Evolutionary conservation across 2,888 invertebrate genomes (phyloP), one percentile per base, ranked within the genome.

Genomic region (Conus canariensis): DNA sequence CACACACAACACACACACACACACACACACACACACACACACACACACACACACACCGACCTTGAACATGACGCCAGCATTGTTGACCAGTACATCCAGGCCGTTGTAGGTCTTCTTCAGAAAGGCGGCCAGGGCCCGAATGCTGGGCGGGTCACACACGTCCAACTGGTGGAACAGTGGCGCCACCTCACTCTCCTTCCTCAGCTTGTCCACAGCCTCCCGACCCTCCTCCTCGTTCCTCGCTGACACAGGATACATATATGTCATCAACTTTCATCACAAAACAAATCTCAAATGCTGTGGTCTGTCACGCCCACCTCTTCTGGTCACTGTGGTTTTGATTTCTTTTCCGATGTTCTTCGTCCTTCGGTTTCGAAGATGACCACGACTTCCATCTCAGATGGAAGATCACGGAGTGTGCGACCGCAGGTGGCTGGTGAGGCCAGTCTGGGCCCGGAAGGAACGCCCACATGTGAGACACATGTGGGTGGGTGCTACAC

Each of bases 141-240:
- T 92, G 91, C 94, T 95, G 59, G 88, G 86, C 9, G 60, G 85
- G 90, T 97, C 97, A 5, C 97, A 97, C 88, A 98, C 97, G 94
- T 98, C 98, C 45, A 98, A 96, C 93, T 97, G 97, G 94, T 98
- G 97, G 94, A 97, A 98, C 88, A 97, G 95, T 6, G 97, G 97
- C 60, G 95, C 93, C 5, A 96, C 94, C 1, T 96, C 97, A 25
- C 58, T 85, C 90, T 96, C 94, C 94, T 92, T 92, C 87, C 93
- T 91, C 56, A 95, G 92, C 12, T 88, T 90, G 58, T 91, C 91
- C 8, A 95, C 92, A 0, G 95, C 95, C 59, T 92, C 92, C n/a
- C 92, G 80, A n/a, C 95, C 95, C 19, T 92, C 91, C 2, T 85
- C 91, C 88, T 93, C 93, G 92, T 93, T 93, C 45, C 95, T 91